phyloP scores from a whole-genome alignment of 2,797 vertebrate genomes.

The Botia almorhae region DNA sequence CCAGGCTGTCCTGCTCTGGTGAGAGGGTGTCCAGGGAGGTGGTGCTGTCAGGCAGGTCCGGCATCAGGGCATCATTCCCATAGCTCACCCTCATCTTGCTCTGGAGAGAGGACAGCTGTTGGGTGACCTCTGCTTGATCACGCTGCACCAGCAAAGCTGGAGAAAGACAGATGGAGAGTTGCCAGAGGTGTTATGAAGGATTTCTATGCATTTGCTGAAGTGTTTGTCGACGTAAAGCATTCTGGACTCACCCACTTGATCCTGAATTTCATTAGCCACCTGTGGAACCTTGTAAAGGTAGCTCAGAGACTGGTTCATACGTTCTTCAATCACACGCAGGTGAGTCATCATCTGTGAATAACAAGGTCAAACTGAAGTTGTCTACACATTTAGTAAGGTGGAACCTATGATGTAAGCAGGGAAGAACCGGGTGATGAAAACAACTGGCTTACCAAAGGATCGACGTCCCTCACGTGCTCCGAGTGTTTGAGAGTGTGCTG shows the following conservation, averaged over 20 bases:
- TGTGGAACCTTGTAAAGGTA: conserved; percentile 94
- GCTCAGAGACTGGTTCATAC: conserved; percentile 95
- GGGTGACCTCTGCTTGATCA: conserved; percentile 91
- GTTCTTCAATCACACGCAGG: conserved; percentile 94
- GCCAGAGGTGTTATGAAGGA: background rate
- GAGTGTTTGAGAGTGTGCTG: too few species aligned
- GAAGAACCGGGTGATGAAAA: too few species aligned
- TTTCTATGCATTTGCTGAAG: background rate
- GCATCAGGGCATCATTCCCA: conserved; percentile 96
- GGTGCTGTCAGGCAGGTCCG: conserved; percentile 90
- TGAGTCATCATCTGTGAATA: conserved; percentile 91
- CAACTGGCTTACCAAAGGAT: conserved; percentile 84
- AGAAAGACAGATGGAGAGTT: conserved; percentile 28
- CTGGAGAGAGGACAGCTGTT: conserved; percentile 93
- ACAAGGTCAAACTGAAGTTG: background rate
- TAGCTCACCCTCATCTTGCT: conserved; percentile 92
- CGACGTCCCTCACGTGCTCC: too few species aligned
- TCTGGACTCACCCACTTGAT: conserved; percentile 88
- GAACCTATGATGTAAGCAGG: too few species aligned
- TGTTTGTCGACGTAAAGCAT: background rate
- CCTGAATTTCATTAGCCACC: conserved; percentile 93
- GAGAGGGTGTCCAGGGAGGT: conserved; percentile 88
- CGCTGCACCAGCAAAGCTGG: conserved; percentile 90
- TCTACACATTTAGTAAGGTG: too few species aligned
- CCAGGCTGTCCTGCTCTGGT: conserved; percentile 86